These are phyloP conservation scores for Podabrus alpinus DNA, from an alignment of 2,888 invertebrate species.

Conservation along the genomic window DNA sequence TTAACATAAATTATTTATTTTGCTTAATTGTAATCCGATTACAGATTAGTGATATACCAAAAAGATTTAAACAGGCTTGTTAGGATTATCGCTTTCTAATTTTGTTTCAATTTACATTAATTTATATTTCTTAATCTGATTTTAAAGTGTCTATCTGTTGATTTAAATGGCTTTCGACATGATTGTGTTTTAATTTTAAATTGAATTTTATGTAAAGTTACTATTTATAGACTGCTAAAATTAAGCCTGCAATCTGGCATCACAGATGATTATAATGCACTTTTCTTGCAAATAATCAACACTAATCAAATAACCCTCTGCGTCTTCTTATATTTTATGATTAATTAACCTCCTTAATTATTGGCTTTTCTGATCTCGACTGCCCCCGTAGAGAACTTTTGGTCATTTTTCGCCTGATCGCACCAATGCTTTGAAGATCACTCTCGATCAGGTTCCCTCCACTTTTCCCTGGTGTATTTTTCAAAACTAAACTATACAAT, in stretches of 20 bases:
- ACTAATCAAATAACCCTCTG: too few relatives aligned
- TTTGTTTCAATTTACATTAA: not conserved
- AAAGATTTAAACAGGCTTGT: not conserved
- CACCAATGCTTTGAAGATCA: too few relatives aligned
- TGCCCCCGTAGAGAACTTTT: too few relatives aligned
- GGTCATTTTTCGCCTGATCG: too few relatives aligned
- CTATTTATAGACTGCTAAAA: not conserved
- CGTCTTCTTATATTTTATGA: too few relatives aligned
- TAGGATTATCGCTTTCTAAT: not conserved
- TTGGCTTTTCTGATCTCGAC: too few relatives aligned
- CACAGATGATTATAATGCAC: not conserved
- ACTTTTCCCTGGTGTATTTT: too few relatives aligned
- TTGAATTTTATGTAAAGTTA: not conserved
- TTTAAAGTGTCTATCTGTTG: not conserved
- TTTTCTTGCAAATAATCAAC: not conserved
- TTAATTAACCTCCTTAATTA: too few relatives aligned
- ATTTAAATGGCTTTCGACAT: not conserved
- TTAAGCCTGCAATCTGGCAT: not conserved
- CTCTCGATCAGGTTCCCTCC: too few relatives aligned
- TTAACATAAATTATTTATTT: not conserved
- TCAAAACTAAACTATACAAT: too few relatives aligned
- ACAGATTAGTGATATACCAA: not conserved
- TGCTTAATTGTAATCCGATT: not conserved
- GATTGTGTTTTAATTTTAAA: not conserved
- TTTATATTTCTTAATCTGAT: not conserved